Evolutionary conservation across 2,113 vertebrate species (phyloP).

Genomic region (Pseudonaja textilis): DNA sequence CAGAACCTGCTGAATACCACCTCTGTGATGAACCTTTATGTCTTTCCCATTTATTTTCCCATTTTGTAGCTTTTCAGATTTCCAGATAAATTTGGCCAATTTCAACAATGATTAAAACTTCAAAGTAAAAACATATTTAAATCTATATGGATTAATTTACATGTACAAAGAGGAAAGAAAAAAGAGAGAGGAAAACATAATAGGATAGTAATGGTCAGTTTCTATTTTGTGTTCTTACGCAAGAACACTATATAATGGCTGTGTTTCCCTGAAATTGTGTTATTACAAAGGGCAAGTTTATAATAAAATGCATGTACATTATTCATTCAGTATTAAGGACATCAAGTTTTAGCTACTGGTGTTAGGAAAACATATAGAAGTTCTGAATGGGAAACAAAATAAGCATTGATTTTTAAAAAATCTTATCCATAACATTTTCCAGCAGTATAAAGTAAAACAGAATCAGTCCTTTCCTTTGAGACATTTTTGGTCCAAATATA

Average conservation of each 20-base stretch:
- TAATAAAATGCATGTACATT: not conserved
- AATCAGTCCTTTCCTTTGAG: conserved; percentile 6
- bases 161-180: not conserved
- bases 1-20: too few species aligned
- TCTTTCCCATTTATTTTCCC: not conserved
- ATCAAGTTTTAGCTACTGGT: not conserved
- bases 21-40: not conserved
- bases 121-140: not conserved
- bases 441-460: not conserved
- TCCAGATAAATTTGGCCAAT: not conserved
- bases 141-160: not conserved
- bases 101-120: not conserved
- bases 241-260: not conserved
- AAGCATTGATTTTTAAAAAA: not conserved
- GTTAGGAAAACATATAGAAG: not conserved
- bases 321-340: not conserved
- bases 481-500: conserved; percentile 1
- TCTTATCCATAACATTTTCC: not conserved
- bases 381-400: not conserved
- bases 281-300: not conserved
- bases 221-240: not conserved
- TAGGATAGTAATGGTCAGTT: not conserved
- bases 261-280: not conserved
- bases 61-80: not conserved
- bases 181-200: not conserved